A percentile compares a stretch with the other conserved stretches of the same genome.
phyloP scores from a whole-genome alignment of 2,888 invertebrate genomes.

The Synanthedon vespiformis region DNA sequence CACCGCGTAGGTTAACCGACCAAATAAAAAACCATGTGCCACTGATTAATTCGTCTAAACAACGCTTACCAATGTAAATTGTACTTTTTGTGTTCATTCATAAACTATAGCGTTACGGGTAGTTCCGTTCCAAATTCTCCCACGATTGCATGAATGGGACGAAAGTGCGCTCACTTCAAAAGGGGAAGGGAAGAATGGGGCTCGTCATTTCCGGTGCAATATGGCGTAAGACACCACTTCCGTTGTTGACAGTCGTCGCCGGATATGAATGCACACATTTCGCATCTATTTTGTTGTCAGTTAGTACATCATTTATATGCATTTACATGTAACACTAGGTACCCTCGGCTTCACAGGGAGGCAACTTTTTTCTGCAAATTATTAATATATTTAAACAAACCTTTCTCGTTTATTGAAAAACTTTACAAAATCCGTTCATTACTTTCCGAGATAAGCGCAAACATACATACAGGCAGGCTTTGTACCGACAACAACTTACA shows the following conservation, averaged over 20 bases:
- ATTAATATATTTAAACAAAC: too few relatives aligned
- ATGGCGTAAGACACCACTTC: conserved; percentile 55
- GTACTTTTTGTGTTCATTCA: conserved; percentile 52
- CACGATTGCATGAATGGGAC: conserved; percentile 50
- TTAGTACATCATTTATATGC: too few relatives aligned
- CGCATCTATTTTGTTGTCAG: conserved; percentile 41
- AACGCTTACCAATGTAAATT: conserved; percentile 25
- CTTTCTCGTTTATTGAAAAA: too few relatives aligned
- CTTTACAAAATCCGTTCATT: too few relatives aligned
- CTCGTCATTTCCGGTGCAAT: conserved; percentile 54
- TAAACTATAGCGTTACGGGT: conserved; percentile 44
- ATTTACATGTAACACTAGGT: too few relatives aligned
- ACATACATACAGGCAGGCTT: too few relatives aligned
- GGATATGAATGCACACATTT: conserved; percentile 57
- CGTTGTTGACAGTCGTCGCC: conserved; percentile 28
- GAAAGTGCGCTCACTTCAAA: conserved; percentile 23
- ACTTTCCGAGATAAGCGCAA: too few relatives aligned
- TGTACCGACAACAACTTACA: too few relatives aligned
- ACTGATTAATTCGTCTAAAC: conserved; percentile 35
- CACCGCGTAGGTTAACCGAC: conserved; percentile 20
- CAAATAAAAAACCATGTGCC: conserved; percentile 19
- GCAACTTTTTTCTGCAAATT: too few relatives aligned
- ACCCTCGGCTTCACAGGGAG: too few relatives aligned
- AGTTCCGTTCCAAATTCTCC: conserved; percentile 44
- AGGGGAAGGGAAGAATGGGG: conserved; percentile 53